These are phyloP conservation scores for Hymenopus coronatus DNA, from an alignment of 2,888 invertebrate species.

Conservation along the genomic window DNA sequence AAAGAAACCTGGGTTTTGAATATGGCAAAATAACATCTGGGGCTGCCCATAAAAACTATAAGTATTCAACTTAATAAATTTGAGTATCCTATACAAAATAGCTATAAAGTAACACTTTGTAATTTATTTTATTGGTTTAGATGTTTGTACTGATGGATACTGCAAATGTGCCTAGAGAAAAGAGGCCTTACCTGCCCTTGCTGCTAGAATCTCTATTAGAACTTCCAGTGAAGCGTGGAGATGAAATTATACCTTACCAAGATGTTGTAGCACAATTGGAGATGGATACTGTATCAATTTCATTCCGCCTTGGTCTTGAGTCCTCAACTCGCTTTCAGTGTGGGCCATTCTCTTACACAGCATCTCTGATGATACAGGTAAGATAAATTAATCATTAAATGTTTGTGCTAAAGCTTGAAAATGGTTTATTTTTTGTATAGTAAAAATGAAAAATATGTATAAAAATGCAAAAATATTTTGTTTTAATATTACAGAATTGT, in stretches of 20 bases:
- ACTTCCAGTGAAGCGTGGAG: constrained; percentile 64
- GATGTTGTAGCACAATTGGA: constrained; percentile 77
- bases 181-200: constrained; percentile 71
- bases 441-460: no score
- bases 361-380: constrained; percentile 57
- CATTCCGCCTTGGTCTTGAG: constrained; percentile 64
- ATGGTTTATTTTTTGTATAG: no score
- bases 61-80: no score
- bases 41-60: no score
- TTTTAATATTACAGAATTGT: no score
- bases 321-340: constrained; percentile 60
- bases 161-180: constrained; percentile 53
- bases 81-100: no score
- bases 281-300: constrained; percentile 65
- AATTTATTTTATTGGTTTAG: constrained; percentile 49
- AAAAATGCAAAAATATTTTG: no score
- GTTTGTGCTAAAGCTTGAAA: no score
- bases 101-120: no score
- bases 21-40: no score
- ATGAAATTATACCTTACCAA: constrained; percentile 59
- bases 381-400: not conserved
- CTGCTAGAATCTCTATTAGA: constrained; percentile 73
- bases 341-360: constrained; percentile 68
- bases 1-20: no score
- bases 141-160: constrained; percentile 72